Conservation (phyloP, 2,113 vertebrate species). For the Nycticorax nycticorax region DNA sequence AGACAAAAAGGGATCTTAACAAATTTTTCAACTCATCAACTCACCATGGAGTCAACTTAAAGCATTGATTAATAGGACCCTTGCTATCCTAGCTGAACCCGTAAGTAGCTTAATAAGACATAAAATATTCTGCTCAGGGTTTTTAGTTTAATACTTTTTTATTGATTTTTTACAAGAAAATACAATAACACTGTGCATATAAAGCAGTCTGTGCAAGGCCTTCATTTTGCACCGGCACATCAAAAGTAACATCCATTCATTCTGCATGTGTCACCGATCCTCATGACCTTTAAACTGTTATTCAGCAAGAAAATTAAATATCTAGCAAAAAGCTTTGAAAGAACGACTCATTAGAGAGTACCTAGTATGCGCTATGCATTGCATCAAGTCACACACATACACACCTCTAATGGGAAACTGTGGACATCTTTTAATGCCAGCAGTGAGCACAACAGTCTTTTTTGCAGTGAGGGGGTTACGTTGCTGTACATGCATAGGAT, state of each 20-base stretch:
- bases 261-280: not conserved
- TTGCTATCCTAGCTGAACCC: conserved; percentile 22
- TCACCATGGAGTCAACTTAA: conserved; percentile 31
- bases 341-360: not conserved
- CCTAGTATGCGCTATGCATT: not conserved
- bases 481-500: accelerated
- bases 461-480: accelerated
- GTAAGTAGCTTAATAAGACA: conserved; percentile 45
- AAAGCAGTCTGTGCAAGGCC: not conserved
- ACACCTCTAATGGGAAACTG: not conserved
- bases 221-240: not conserved
- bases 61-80: conserved; percentile 42
- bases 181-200: conserved; percentile 4
- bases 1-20: conserved; percentile 27
- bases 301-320: conserved; percentile 37
- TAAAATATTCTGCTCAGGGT: conserved; percentile 30
- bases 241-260: not conserved
- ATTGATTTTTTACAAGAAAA: conserved; percentile 15
- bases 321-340: not conserved
- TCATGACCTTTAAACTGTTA: not conserved
- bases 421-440: not conserved
- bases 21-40: conserved; percentile 36
- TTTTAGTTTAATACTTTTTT: conserved; percentile 22
- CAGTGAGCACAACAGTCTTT: accelerated
- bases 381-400: not conserved